These are phyloP conservation scores for Rhinolophus sinicus DNA, from an alignment of 2,113 vertebrate species.

Conservation along the genomic window DNA sequence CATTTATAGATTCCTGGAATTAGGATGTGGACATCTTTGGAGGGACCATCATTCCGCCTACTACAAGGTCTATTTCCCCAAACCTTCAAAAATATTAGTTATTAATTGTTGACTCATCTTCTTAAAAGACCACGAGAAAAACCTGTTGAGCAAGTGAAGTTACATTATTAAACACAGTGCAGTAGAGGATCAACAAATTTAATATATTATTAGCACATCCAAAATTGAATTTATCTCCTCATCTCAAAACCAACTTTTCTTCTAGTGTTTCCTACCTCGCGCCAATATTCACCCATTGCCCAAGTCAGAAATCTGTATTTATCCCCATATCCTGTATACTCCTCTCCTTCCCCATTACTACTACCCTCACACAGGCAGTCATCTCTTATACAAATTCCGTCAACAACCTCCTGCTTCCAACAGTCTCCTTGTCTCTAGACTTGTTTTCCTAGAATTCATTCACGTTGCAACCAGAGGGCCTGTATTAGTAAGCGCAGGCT, in stretches of 20 bases:
- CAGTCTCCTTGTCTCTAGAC: background rate
- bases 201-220: background rate
- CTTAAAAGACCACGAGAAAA: background rate
- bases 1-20: background rate
- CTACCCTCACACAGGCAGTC: background rate
- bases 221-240: background rate
- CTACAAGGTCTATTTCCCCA: background rate
- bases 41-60: background rate
- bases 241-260: background rate
- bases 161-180: background rate
- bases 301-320: background rate
- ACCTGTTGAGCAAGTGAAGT: background rate
- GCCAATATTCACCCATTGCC: background rate
- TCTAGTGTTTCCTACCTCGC: background rate
- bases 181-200: background rate
- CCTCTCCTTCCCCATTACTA: background rate
- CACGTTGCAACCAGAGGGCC: background rate
- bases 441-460: background rate
- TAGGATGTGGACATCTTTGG: background rate
- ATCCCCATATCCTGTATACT: background rate
- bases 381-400: background rate
- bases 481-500: background rate
- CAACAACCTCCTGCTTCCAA: background rate
- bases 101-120: background rate
- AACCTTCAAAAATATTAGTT: background rate